phyloP scores from a whole-genome alignment of 2,113 vertebrate genomes.

The Peromyscus polionotus region DNA sequence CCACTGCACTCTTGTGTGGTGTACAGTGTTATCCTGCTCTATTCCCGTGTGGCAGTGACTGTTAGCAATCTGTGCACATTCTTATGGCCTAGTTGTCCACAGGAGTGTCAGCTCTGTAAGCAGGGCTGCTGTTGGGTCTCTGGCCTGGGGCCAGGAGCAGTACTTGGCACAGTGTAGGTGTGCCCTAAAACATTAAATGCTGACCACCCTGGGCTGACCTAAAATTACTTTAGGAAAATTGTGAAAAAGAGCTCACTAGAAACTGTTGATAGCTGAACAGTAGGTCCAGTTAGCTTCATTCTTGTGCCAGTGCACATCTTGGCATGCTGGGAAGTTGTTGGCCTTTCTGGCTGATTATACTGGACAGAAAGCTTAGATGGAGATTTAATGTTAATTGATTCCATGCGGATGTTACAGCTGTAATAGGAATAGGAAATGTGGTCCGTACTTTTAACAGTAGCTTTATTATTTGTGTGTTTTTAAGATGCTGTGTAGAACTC shows the following conservation, averaged over 20 bases:
- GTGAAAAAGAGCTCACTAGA: neutral
- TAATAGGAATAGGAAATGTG: slow-evolving; percentile 40
- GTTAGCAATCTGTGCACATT: neutral
- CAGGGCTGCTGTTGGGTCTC: neutral
- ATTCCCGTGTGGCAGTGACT: neutral
- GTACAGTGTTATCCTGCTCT: neutral
- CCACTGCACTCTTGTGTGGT: accelerated
- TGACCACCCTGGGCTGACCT: neutral
- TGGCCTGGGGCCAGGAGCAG: neutral
- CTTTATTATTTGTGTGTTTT: slow-evolving; percentile 71
- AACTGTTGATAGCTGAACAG: slow-evolving; percentile 19
- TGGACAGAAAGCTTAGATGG: neutral
- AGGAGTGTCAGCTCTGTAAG: neutral
- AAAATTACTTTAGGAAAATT: neutral
- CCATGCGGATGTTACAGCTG: slow-evolving; percentile 70
- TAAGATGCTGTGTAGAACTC: neutral
- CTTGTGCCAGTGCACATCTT: slow-evolving; percentile 33
- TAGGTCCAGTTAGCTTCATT: neutral
- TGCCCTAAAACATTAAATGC: accelerated
- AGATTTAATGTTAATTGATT: neutral
- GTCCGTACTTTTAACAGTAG: slow-evolving; percentile 69
- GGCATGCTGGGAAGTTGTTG: slow-evolving; percentile 46
- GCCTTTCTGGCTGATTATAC: slow-evolving; percentile 56
- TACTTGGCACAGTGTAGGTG: neutral
- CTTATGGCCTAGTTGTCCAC: too few species aligned